These are phyloP conservation scores for Cotesia congregata DNA, from an alignment of 2,888 invertebrate genomes.

Conservation along the genomic window DNA sequence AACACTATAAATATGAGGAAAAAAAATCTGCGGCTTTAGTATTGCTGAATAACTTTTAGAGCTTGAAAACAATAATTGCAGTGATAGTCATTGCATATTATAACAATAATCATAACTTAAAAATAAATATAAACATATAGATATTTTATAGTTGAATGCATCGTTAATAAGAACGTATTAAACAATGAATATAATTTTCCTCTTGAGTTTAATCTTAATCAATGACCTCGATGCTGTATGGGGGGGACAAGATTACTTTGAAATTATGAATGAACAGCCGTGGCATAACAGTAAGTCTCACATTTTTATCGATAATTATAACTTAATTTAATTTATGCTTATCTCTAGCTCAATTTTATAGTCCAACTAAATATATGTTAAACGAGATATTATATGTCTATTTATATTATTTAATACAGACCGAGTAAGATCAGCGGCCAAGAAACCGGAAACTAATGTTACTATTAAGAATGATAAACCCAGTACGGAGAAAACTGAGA, in stretches of 20 bases:
- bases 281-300: slow-evolving; percentile 2
- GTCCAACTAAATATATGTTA: too few relatives aligned
- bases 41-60: not conserved
- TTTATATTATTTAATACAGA: not conserved
- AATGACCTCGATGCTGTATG: not conserved
- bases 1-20: not conserved
- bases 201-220: not conserved
- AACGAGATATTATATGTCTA: not conserved
- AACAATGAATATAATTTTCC: slow-evolving; percentile 1
- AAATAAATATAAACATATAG: not conserved
- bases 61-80: not conserved
- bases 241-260: slow-evolving; percentile 24
- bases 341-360: too few relatives aligned
- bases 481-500: not conserved
- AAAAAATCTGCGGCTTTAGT: not conserved
- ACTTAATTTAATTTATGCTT: not conserved
- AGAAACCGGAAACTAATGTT: not conserved
- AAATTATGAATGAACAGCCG: slow-evolving; percentile 4
- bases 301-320: not conserved
- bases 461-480: not conserved
- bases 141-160: not conserved
- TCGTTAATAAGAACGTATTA: not conserved
- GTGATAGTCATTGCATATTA: too few relatives aligned
- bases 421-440: not conserved
- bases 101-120: not conserved